Base-by-base conservation (phyloP, 2,888 invertebrate genomes). In the Athalia cordata region DNA sequence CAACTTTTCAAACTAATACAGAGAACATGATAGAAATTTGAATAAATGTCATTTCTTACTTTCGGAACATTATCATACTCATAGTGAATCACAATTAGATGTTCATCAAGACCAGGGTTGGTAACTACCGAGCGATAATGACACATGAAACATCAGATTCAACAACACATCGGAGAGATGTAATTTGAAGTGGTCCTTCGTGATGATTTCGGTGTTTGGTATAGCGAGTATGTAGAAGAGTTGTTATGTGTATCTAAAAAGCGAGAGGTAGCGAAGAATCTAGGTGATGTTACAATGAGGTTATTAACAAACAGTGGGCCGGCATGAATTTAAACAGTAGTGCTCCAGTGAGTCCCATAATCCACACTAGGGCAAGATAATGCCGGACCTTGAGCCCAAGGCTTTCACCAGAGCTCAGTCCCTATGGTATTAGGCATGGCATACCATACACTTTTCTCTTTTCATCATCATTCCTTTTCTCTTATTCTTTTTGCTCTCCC, bases 401-500 rank as follows among this genome's bases (percentile, higher is more conserved):
- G 84, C 87, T 87, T 86, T 85, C 86, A 86, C 85, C 84, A 82
- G 82, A 84, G 84, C 82, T 84, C 84, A 72, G 59, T 75, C 47
- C 64, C 81, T 77, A 74, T 76, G 72, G 29, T 29, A 29, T 29
- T 29, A 29, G 29, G 29, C 29, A 29, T 29, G 29, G 72, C 72
- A 72, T 72, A 72, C 72, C 72, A 45, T 72, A 45, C 4, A 72
- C 72, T 72, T 72, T 72, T 72, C 72, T 72, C 72, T 68, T 68
- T 68, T 72, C 72, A 47, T 72, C 59, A n/a, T 72, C 72, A 57
- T 59, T 72, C 47, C 72, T 72, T 72, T 57, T 87, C 84, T 80
- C 83, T 65, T 43, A 52, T 78, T 62, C 84, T 80, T 80, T 75
- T 80, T 81, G 67, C 79, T 79, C 74, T 75, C 67, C 77, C 59